Evolutionary conservation across 2,888 invertebrate genomes (phyloP).

Genomic region (Ennomos quercinarius): DNA sequence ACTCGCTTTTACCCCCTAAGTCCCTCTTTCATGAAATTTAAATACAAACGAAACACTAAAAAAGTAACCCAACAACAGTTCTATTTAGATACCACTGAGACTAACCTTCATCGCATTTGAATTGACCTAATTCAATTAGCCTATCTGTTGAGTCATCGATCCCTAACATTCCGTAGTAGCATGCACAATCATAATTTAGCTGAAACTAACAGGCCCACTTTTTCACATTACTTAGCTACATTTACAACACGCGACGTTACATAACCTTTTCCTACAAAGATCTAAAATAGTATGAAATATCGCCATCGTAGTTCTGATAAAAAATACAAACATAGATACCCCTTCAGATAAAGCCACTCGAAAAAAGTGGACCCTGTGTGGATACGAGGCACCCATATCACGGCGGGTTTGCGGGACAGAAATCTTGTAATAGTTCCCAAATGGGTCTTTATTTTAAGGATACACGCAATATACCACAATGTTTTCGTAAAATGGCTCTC

Average conservation of each 20-base stretch:
- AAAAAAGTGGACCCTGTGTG: slow-evolving; percentile 45
- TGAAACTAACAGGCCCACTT: slow-evolving; percentile 22
- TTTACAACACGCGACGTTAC: slow-evolving; percentile 33
- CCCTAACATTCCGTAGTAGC: slow-evolving; percentile 27
- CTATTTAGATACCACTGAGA: not conserved
- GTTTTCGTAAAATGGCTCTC: slow-evolving; percentile 75
- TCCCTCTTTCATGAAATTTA: too few relatives aligned
- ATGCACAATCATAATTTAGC: slow-evolving; percentile 37
- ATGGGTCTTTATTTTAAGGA: slow-evolving; percentile 72
- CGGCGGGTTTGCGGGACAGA: slow-evolving; percentile 62
- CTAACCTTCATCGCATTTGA: not conserved
- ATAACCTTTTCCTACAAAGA: slow-evolving; percentile 18
- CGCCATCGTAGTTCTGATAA: slow-evolving; percentile 13
- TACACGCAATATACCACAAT: slow-evolving; percentile 77
- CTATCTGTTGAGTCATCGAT: slow-evolving; percentile 19
- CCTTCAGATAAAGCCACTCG: slow-evolving; percentile 46
- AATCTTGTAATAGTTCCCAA: slow-evolving; percentile 77
- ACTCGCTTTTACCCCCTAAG: too few relatives aligned
- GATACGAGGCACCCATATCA: slow-evolving; percentile 55
- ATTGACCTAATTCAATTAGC: slow-evolving; percentile 33
- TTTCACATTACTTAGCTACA: slow-evolving; percentile 31
- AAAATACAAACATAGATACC: slow-evolving; percentile 22
- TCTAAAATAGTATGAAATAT: slow-evolving; percentile 29
- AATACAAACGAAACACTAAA: too few relatives aligned
- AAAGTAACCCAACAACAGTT: too few relatives aligned